These are phyloP conservation scores for Falco cherrug DNA, from an alignment of 2,797 vertebrate species.

Conservation along the genomic window DNA sequence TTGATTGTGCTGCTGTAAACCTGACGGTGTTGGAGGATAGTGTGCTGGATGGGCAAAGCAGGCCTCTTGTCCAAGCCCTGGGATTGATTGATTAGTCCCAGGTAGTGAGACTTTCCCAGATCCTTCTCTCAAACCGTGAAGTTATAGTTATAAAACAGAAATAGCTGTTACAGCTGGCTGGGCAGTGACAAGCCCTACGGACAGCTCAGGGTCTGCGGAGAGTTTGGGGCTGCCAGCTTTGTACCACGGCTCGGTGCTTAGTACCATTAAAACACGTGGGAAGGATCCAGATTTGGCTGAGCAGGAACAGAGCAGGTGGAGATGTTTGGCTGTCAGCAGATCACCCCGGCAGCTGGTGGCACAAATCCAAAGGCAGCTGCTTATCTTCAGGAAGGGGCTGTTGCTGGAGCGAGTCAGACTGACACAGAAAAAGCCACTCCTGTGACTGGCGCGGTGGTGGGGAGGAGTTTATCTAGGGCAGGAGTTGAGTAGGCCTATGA, in stretches of 20 bases:
- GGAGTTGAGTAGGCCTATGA: background rate
- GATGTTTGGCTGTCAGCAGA: conserved; percentile 51
- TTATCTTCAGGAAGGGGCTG: conserved; percentile 49
- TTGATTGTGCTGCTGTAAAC: background rate
- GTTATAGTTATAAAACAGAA: background rate
- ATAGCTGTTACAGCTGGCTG: conserved; percentile 29
- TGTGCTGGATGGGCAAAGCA: background rate
- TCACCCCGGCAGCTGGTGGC: conserved; percentile 46
- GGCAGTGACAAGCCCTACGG: background rate
- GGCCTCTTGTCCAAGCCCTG: background rate
- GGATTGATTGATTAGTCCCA: conserved; percentile 45
- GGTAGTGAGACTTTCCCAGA: conserved; percentile 10
- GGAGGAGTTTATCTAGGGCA: background rate
- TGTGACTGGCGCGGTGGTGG: background rate
- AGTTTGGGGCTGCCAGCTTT: background rate
- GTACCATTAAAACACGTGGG: background rate
- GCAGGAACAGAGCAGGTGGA: conserved; percentile 48
- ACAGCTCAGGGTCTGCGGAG: background rate
- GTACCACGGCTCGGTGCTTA: background rate
- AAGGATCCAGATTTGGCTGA: conserved; percentile 24
- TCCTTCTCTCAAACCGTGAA: background rate
- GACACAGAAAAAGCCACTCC: background rate
- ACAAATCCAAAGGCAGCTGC: conserved; percentile 59
- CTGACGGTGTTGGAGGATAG: background rate
- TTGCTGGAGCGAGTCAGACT: background rate